A percentile compares a stretch with the other conserved stretches of the same genome.
These are phyloP conservation scores for Garrulus glandarius DNA, from an alignment of 2,797 vertebrate species.

Conservation along the genomic window DNA sequence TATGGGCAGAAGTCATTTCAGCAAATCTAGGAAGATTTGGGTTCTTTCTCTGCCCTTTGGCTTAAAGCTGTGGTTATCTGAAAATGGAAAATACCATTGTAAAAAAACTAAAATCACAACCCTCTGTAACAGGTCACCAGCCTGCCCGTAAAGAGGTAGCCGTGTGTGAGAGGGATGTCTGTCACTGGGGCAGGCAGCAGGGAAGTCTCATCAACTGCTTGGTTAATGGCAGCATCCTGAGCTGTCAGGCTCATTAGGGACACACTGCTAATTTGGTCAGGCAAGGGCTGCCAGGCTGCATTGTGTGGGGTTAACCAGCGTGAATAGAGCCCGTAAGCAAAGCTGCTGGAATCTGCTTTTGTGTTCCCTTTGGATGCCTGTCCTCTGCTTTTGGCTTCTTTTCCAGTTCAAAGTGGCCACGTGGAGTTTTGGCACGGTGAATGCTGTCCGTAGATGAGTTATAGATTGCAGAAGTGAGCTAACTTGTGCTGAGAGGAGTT, in stretches of 20 bases:
- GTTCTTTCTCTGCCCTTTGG: background rate
- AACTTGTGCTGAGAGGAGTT: background rate
- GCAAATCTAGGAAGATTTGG: background rate
- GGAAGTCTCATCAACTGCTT: background rate
- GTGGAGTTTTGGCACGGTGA: constrained; percentile 18
- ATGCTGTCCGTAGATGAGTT: background rate
- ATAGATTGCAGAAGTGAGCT: background rate
- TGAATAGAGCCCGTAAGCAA: constrained; percentile 22
- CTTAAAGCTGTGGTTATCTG: background rate
- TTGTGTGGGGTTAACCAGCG: constrained; percentile 32
- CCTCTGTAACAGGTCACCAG: background rate
- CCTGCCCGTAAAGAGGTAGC: background rate
- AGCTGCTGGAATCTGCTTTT: constrained; percentile 44
- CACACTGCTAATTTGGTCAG: background rate
- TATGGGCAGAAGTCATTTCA: background rate
- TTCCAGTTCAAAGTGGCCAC: constrained; percentile 9
- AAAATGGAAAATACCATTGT: background rate
- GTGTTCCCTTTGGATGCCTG: background rate
- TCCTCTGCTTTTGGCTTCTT: background rate
- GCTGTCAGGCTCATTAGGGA: constrained; percentile 31
- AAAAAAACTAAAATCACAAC: background rate
- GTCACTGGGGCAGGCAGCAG: background rate
- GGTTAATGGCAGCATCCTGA: background rate
- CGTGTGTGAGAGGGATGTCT: background rate
- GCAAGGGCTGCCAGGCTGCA: constrained; percentile 26